Evolutionary conservation across 1,140 invertebrate genomes (phyloP).

Genomic region (Adelges cooleyi): DNA sequence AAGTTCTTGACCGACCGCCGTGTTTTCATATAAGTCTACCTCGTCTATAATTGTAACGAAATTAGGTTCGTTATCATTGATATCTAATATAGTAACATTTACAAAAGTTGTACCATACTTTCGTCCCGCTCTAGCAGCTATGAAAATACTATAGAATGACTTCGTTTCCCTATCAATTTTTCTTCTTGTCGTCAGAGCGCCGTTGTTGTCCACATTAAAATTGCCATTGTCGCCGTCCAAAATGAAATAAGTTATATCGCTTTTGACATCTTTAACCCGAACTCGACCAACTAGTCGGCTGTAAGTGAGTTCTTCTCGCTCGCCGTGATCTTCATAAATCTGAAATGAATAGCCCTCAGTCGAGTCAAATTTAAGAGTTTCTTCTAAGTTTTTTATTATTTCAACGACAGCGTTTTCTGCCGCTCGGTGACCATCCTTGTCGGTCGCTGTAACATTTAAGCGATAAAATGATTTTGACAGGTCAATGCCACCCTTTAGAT

Average conservation of each 20-base stretch:
- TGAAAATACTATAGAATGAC: conserved; percentile 60
- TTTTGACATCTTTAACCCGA: conserved; percentile 38
- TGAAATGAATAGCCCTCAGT: conserved; percentile 66
- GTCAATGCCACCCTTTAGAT: conserved; percentile 43
- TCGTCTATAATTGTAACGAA: conserved; percentile 67
- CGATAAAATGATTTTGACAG: conserved; percentile 55
- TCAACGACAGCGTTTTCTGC: conserved; percentile 66
- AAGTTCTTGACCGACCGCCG: conserved; percentile 83
- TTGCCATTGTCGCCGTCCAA: conserved; percentile 56
- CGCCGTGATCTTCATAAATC: conserved; percentile 59
- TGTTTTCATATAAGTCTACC: conserved; percentile 68
- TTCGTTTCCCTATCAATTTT: conserved; percentile 74
- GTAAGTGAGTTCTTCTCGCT: conserved; percentile 41
- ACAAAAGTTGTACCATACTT: conserved; percentile 60
- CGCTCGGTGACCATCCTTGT: conserved; percentile 59
- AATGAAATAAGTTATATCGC: conserved; percentile 60
- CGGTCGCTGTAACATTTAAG: conserved; percentile 62
- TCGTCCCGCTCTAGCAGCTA: conserved; percentile 57
- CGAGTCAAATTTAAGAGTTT: conserved; percentile 58
- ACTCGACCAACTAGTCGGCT: conserved; percentile 65
- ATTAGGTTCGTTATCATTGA: conserved; percentile 82
- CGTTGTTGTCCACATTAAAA: conserved; percentile 59
- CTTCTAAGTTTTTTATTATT: conserved; percentile 58
- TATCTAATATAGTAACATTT: conserved; percentile 71
- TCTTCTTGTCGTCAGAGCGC: conserved; percentile 63